Evolutionary conservation across 2,113 vertebrate genomes (phyloP).

Genomic region (Naja naja): DNA sequence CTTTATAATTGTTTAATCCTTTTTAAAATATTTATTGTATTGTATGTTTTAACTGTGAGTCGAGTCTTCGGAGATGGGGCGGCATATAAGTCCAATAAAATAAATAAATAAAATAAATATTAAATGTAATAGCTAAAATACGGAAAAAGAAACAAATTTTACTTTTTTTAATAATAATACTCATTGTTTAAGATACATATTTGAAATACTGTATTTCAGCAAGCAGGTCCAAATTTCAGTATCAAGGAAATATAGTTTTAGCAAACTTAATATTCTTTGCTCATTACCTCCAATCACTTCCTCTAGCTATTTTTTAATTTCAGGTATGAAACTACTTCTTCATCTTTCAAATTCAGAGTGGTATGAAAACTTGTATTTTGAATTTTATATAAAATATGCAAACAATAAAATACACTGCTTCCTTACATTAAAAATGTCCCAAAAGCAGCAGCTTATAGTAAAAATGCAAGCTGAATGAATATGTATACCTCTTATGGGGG

Average conservation of each 20-base stretch:
- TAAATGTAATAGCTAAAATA: not conserved
- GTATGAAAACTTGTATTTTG: not conserved
- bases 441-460: not conserved
- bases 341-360: not conserved
- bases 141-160: not conserved
- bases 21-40: too few species aligned
- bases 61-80: too few species aligned
- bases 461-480: not conserved
- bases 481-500: not conserved
- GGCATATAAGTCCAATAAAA: too few species aligned
- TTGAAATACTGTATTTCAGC: not conserved
- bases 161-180: not conserved
- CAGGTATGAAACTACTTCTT: not conserved
- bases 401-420: not conserved
- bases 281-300: not conserved
- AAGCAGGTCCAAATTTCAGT: not conserved
- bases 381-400: not conserved
- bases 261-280: not conserved
- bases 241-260: not conserved
- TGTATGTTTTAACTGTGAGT: too few species aligned
- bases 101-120: too few species aligned
- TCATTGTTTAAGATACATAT: not conserved
- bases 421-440: not conserved
- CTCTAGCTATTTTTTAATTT: too few species aligned
- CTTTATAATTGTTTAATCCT: too few species aligned